A percentile compares a stretch with the other conserved stretches of the same genome.
Evolutionary conservation across 2,113 vertebrate genomes (phyloP).

Genomic region (Hucho hucho): DNA sequence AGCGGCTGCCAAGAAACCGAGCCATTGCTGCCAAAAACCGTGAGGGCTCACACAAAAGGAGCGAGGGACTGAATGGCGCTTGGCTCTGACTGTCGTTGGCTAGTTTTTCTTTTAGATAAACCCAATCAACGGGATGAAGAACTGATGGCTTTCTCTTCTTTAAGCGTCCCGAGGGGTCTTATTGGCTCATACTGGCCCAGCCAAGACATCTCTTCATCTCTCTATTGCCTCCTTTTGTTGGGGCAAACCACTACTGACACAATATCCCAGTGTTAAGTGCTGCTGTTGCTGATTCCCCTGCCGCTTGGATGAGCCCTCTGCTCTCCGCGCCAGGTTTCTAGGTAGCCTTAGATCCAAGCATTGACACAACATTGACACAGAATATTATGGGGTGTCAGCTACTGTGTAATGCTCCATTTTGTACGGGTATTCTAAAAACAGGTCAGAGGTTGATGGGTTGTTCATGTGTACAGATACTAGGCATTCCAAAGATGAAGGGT

Average conservation of each 20-base stretch:
- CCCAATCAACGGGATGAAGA: slow-evolving; percentile 36
- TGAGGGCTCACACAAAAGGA: slow-evolving; percentile 37
- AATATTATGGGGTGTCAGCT: slow-evolving; percentile 13
- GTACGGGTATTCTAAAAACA: not conserved
- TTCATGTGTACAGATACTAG: slow-evolving; percentile 27
- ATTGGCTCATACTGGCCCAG: slow-evolving; percentile 9
- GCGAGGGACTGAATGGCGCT: slow-evolving; percentile 40
- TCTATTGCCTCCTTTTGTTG: slow-evolving; percentile 26
- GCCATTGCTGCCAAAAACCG: slow-evolving; percentile 50
- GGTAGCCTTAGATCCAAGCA: slow-evolving; percentile 6
- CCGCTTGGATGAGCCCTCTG: slow-evolving; percentile 21
- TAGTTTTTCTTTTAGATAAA: slow-evolving; percentile 50
- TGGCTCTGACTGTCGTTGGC: slow-evolving; percentile 34
- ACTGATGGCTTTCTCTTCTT: slow-evolving; percentile 46
- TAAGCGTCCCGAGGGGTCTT: slow-evolving; percentile 21
- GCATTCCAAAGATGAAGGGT: slow-evolving; percentile 36
- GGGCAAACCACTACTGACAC: slow-evolving; percentile 27
- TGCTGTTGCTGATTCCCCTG: slow-evolving; percentile 2
- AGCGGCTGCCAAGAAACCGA: slow-evolving; percentile 50
- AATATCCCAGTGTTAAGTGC: slow-evolving; percentile 26
- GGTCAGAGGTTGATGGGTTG: slow-evolving; percentile 1
- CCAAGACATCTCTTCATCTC: slow-evolving; percentile 33
- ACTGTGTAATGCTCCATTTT: slow-evolving; percentile 30
- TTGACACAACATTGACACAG: slow-evolving; percentile 19
- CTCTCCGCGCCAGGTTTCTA: slow-evolving; percentile 21